Base-by-base conservation (phyloP, 2,113 vertebrate species). In the Oreocharis arfaki region DNA sequence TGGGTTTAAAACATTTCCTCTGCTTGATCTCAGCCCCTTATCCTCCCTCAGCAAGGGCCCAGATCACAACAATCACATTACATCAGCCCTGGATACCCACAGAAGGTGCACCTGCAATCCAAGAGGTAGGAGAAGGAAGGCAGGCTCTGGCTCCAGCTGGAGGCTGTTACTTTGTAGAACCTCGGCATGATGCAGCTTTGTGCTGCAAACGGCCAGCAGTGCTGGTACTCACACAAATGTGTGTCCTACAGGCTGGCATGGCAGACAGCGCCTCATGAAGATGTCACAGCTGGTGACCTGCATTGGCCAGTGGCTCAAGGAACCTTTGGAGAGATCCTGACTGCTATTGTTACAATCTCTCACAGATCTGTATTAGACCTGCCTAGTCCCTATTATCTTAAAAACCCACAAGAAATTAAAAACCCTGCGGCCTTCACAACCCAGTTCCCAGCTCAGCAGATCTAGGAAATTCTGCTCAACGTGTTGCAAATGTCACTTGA, bases 401-500 rank as follows among this genome's bases (percentile, higher is more conserved):
- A 61, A 69, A 56, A 16, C 23, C 0, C 10, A 19, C 7, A 30
- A 52, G 19, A 50, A 63, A 52, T 33, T 10, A 35, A 60, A 74
- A 68, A 1, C 6, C 3, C 37, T 63, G 26, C 60, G 81, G 18
- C 15, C 26, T 77, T 77, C 37, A 74, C 33, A 90, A n/a, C 5
- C 13, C 50, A 37, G 13, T 30, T 56, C 57, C 17, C 63, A 77
- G 46, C 26, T 80, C 8, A 88, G 32, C 20, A 80, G 30, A 35
- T 20, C 44, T 52, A 39, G 30, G 53, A 92, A 74, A 74, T 24
- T 30, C 26, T 78, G 47, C 50, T 74, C 50, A 55, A 37, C 18
- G 3, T 2, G 2, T 32, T 39, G 32, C 8, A 84, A 60, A 39
- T 0, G 0, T 24, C 28, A 44, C 13, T 67, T 75, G 7, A 56